These are phyloP conservation scores for Astreopora myriophthalma DNA, from an alignment of 64 coral and sea anemone genomes.

Conservation along the genomic window DNA sequence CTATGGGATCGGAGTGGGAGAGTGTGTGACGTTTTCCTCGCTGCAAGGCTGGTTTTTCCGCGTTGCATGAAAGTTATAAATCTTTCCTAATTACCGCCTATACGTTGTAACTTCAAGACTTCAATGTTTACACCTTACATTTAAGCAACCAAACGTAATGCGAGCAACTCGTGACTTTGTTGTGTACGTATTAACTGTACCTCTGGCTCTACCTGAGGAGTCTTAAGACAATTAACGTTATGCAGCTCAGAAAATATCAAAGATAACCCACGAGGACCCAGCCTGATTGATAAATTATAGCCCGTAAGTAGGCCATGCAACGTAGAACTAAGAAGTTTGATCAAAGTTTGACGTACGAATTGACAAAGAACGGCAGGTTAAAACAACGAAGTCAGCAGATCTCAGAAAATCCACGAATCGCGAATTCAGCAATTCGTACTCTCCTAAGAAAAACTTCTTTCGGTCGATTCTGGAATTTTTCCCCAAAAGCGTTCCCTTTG, in stretches of 20 bases:
- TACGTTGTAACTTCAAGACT: neutral
- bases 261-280: neutral
- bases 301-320: no score
- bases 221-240: no score
- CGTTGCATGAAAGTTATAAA: neutral
- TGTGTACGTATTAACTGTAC: no score
- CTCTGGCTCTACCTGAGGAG: no score
- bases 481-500: neutral
- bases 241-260: neutral
- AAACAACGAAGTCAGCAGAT: neutral
- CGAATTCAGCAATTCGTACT: neutral
- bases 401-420: neutral
- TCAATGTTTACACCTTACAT: no score
- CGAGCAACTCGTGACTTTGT: no score
- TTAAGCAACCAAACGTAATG: no score
- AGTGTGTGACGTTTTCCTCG: neutral
- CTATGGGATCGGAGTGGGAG: no score
- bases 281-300: neutral
- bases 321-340: no score
- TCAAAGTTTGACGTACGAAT: neutral
- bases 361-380: no score
- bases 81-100: neutral
- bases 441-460: neutral
- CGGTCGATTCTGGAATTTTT: neutral
- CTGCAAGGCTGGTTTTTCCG: neutral